phyloP scores from a whole-genome alignment of 1,140 invertebrate species.

The Dendrolimus kikuchii region DNA sequence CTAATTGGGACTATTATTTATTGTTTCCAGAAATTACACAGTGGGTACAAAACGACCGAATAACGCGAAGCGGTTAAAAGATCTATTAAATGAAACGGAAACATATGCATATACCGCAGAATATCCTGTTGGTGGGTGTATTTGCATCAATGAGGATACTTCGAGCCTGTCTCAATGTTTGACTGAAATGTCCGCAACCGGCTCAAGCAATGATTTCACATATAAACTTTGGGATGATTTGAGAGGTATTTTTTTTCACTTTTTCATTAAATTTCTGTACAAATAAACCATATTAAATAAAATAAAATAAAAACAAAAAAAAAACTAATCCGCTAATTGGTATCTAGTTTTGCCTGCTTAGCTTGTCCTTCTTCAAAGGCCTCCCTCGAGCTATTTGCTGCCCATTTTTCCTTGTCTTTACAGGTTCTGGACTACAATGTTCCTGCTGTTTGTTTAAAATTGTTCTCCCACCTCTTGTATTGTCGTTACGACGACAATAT shows the following conservation, averaged over 20 bases:
- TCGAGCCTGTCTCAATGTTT: slow-evolving; percentile 48
- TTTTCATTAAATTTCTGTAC: slow-evolving; percentile 2
- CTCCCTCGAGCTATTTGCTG: too few relatives aligned
- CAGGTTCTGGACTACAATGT: too few relatives aligned
- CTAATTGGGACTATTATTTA: neutral
- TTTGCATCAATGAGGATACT: slow-evolving; percentile 52
- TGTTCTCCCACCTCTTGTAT: too few relatives aligned
- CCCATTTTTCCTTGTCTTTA: too few relatives aligned
- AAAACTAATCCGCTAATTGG: too few relatives aligned
- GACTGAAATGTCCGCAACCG: slow-evolving; percentile 26
- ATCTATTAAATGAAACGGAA: slow-evolving; percentile 59
- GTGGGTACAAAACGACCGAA: slow-evolving; percentile 37
- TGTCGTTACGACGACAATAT: too few relatives aligned
- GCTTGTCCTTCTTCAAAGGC: too few relatives aligned
- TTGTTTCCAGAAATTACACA: slow-evolving; percentile 32
- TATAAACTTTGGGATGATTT: slow-evolving; percentile 69
- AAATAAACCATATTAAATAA: too few relatives aligned
- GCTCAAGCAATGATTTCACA: slow-evolving; percentile 67
- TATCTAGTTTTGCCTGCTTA: too few relatives aligned
- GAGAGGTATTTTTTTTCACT: slow-evolving; percentile 39
- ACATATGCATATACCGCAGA: slow-evolving; percentile 60
- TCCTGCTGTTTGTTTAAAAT: too few relatives aligned
- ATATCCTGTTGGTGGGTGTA: slow-evolving; percentile 53
- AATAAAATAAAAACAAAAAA: too few relatives aligned
- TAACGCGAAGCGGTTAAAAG: slow-evolving; percentile 40